phyloP scores from a whole-genome alignment of 2,797 vertebrate genomes.

The Babyrousa celebensis region DNA sequence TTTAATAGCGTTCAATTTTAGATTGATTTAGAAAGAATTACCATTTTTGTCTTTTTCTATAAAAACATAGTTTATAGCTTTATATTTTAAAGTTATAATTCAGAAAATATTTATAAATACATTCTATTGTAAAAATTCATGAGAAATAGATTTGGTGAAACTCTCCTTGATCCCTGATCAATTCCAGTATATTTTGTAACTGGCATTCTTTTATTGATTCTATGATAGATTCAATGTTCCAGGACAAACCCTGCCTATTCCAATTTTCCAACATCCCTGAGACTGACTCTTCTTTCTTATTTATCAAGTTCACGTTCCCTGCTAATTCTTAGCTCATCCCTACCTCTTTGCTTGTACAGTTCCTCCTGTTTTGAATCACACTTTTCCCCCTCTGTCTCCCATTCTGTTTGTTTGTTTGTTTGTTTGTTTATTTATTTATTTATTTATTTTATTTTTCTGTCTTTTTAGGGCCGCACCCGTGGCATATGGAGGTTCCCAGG shows the following conservation, averaged over 20 bases:
- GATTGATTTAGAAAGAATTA: constrained; percentile 10
- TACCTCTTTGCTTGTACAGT: neutral
- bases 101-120: constrained; percentile 39
- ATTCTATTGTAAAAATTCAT: neutral
- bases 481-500: too few species aligned
- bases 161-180: neutral
- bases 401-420: neutral
- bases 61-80: constrained; percentile 43
- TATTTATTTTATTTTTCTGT: too few species aligned
- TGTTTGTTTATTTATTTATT: too few species aligned
- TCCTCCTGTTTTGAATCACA: neutral
- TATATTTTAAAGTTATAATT: constrained; percentile 37
- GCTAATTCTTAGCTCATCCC: neutral
- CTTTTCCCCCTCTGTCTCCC: neutral
- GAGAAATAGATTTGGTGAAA: constrained; percentile 15
- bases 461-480: too few species aligned
- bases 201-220: neutral
- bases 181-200: neutral
- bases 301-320: neutral
- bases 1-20: neutral
- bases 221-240: neutral
- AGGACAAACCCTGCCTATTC: neutral
- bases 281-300: neutral
- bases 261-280: neutral
- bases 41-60: neutral